These are phyloP conservation scores for Otolemur garnettii DNA, from an alignment of 2,113 vertebrate genomes.

Conservation along the genomic window DNA sequence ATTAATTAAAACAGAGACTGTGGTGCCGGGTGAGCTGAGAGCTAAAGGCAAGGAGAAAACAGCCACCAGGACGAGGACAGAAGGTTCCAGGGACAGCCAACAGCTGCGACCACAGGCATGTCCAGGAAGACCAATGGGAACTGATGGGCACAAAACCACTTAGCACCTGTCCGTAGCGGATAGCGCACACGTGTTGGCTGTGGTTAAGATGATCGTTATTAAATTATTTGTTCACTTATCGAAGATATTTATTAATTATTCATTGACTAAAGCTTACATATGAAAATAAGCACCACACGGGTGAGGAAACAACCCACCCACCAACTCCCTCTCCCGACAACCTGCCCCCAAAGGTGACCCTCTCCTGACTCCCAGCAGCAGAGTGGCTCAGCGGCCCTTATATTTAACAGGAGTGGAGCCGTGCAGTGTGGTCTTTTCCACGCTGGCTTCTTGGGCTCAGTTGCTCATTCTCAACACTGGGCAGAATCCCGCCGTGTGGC, in stretches of 20 bases:
- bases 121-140: no score
- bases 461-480: background rate
- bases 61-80: background rate
- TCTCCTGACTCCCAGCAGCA: background rate
- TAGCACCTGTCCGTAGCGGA: no score
- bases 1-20: background rate
- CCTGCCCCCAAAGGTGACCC: background rate
- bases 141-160: no score
- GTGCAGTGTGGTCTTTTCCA: background rate
- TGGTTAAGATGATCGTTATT: no score
- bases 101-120: no score
- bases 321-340: background rate
- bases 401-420: accelerated
- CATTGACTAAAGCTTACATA: background rate
- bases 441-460: background rate
- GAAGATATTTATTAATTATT: background rate
- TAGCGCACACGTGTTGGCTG: no score
- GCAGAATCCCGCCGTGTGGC: accelerated
- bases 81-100: background rate
- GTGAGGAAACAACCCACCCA: background rate
- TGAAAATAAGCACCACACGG: background rate
- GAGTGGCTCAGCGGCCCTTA: background rate
- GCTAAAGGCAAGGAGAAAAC: no score
- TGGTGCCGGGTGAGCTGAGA: background rate
- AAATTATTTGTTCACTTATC: background rate